Evolutionary conservation across 1,140 invertebrate species (phyloP).

Genomic region (Zaprionus vittiger): DNA sequence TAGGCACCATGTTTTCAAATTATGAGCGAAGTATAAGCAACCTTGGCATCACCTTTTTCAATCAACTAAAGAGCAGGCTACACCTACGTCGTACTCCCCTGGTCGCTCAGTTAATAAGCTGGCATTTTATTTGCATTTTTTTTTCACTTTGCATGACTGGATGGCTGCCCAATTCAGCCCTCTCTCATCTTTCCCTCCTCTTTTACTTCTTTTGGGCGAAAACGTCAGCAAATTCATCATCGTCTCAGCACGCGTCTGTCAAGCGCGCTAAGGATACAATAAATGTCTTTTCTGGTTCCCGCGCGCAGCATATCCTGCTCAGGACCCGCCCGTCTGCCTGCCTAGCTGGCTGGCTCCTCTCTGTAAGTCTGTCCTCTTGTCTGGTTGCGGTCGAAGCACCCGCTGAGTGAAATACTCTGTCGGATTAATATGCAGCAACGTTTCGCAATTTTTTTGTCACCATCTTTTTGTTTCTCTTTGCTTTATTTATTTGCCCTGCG

Average conservation of each 20-base stretch:
- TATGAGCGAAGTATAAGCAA: constrained; percentile 18
- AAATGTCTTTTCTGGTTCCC: constrained; percentile 77
- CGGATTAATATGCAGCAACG: constrained; percentile 79
- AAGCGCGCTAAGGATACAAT: constrained; percentile 80
- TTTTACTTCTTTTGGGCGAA: constrained; percentile 58
- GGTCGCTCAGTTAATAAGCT: constrained; percentile 65
- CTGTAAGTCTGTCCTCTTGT: neutral
- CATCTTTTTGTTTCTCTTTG: constrained; percentile 62
- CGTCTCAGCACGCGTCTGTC: constrained; percentile 80
- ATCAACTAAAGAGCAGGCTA: constrained; percentile 74
- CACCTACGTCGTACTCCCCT: constrained; percentile 15
- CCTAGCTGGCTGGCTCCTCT: neutral
- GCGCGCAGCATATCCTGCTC: constrained; percentile 44
- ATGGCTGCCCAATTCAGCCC: constrained; percentile 61
- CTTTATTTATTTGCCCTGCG: constrained; percentile 72
- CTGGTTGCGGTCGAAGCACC: constrained; percentile 40
- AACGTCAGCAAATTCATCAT: constrained; percentile 75
- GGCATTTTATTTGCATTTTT: constrained; percentile 81
- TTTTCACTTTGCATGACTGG: constrained; percentile 59
- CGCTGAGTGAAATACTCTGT: constrained; percentile 80
- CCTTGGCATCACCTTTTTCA: constrained; percentile 75
- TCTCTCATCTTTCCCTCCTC: constrained; percentile 1
- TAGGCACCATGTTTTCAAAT: neutral
- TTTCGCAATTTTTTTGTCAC: constrained; percentile 66
- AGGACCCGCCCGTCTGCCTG: constrained; percentile 15